These are phyloP conservation scores for Chironomus tentans DNA, from an alignment of 2,888 invertebrate species.

Conservation along the genomic window DNA sequence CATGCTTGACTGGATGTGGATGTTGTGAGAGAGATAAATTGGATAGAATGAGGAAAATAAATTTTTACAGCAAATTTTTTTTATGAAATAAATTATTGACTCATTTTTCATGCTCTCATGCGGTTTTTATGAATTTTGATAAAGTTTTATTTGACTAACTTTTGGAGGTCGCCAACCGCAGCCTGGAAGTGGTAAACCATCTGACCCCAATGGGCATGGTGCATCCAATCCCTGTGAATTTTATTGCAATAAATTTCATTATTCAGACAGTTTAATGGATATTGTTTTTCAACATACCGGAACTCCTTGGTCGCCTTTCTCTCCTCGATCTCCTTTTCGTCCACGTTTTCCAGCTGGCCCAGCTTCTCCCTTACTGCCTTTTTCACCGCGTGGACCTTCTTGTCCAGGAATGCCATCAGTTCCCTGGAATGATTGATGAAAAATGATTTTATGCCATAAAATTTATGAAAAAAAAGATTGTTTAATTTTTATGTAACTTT, in stretches of 20 bases:
- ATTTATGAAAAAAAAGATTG: neutral
- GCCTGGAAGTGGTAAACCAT: slow-evolving; percentile 91
- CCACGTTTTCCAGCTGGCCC: slow-evolving; percentile 85
- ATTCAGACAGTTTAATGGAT: neutral
- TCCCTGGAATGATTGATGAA: slow-evolving; percentile 50
- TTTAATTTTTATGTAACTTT: no score
- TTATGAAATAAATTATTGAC: neutral
- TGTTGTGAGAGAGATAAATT: neutral
- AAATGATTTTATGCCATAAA: neutral
- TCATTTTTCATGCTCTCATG: slow-evolving; percentile 13
- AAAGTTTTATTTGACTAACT: slow-evolving; percentile 44
- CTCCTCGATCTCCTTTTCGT: slow-evolving; percentile 83
- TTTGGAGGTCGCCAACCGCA: slow-evolving; percentile 89
- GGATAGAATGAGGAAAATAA: no score
- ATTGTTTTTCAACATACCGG: neutral
- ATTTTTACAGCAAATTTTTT: neutral
- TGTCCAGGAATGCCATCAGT: slow-evolving; percentile 89
- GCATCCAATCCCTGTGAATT: slow-evolving; percentile 70
- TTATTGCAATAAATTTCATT: slow-evolving; percentile 36
- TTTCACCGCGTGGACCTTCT: slow-evolving; percentile 87
- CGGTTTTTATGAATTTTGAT: slow-evolving; percentile 22
- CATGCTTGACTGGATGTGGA: no score
- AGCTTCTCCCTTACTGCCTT: slow-evolving; percentile 66
- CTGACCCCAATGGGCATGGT: slow-evolving; percentile 93
- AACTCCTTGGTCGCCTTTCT: slow-evolving; percentile 92